Evolutionary conservation across 2,113 vertebrate species (phyloP).

Genomic region (Dipodomys spectabilis): DNA sequence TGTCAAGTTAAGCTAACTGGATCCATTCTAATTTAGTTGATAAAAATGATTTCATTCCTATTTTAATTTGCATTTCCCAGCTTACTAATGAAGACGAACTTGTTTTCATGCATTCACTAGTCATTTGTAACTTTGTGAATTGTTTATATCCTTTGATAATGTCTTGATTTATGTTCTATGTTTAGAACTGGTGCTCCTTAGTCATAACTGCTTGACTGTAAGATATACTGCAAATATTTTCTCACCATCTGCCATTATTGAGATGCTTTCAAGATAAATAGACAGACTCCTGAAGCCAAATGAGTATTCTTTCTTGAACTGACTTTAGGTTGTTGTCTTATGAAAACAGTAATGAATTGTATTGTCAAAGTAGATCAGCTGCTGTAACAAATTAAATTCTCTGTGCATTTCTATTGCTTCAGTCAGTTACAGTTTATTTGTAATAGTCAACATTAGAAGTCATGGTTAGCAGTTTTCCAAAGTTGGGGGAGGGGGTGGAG

Average conservation of each 20-base stretch:
- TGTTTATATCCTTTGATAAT: conserved; percentile 51
- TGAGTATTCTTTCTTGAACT: not conserved
- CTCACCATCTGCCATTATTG: conserved; percentile 40
- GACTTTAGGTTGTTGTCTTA: conserved; percentile 6
- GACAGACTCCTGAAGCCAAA: conserved; percentile 24
- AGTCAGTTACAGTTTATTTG: not conserved
- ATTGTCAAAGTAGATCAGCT: conserved; percentile 6
- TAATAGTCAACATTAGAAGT: not conserved
- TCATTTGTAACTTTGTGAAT: conserved; percentile 48
- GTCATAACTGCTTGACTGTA: conserved; percentile 25
- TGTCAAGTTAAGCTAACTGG: conserved; percentile 24
- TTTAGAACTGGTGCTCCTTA: conserved; percentile 38
- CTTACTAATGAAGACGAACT: conserved; percentile 40
- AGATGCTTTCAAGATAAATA: conserved; percentile 50
- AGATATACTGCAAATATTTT: conserved; percentile 64
- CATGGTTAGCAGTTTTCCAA: not conserved
- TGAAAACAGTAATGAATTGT: conserved; percentile 9
- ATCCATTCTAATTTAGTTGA: conserved; percentile 34
- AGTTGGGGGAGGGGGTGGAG: not conserved
- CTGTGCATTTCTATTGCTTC: not conserved
- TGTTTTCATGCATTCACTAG: conserved; percentile 29
- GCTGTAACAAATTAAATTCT: not conserved
- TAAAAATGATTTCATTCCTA: conserved; percentile 51
- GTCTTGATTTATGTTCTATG: conserved; percentile 6
- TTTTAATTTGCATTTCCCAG: conserved; percentile 58